Evolutionary conservation across 2,113 vertebrate species (phyloP), one percentile per base, ranked within the genome.

Genomic region (Channa maculata): DNA sequence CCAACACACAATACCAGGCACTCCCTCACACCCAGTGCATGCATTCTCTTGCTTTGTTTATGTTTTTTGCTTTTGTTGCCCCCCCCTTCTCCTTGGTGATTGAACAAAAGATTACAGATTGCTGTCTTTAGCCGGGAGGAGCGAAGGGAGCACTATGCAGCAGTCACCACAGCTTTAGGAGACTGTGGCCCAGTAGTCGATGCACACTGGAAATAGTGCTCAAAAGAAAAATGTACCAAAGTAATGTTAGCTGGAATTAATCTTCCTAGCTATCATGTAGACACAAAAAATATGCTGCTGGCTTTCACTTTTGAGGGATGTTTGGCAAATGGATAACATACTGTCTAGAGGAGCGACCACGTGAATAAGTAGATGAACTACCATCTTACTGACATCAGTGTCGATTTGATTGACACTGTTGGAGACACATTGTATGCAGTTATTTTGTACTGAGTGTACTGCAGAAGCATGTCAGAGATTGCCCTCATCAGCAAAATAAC

Each of bases 31-130:
- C 36, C 48, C 51, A 55, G 53, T 75, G 74, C 62, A 80, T 63
- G 63, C 74, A 65, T 75, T 66, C 24, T 14, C 49, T 64, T 0
- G 6, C 77, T 85, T 70, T 82, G 60, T 85, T 75, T 63, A 66
- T 75, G 34, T 72, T 74, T 70, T 63, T 66, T 65, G 57, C 46
- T 38, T 45, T 44, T 75, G 69, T 80, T 67, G 46, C 46, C 59
- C 54, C 70, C 38, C 38, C 54, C 80, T 70, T 68, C 72, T 89
- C 65, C 67, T 53, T 43, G 66, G 70, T 86, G 85, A 91, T 84
- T 86, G 83, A 82, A 89, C 80, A 84, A 88, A 76, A 74, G 69
- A 86, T 82, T 83, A 85, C 85, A 89, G 82, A 89, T 81, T 71
- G 65, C 74, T 75, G 79, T 82, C 73, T 87, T 90, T 81, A 82